Base-by-base conservation (phyloP, 2,797 vertebrate genomes). In the Epinephelus awoara region DNA sequence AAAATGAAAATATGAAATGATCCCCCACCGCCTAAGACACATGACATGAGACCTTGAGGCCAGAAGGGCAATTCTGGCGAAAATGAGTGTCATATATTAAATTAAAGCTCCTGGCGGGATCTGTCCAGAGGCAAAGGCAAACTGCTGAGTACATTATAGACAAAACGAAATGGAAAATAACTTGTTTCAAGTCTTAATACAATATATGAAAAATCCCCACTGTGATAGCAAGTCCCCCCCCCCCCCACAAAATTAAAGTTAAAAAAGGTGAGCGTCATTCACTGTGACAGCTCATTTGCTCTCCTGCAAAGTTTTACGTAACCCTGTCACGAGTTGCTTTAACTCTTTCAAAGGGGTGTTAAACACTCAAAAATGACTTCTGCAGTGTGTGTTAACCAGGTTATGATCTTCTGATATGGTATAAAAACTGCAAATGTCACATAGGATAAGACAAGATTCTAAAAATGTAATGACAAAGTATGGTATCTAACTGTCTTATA, bases 51-150 rank as follows among this genome's bases (percentile, higher is more conserved):
- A 85, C 75, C 86, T 84, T 70, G 29, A 57, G 83, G 81, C 79
- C 80, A 71, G 72, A 67, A 85, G 80, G 86, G 72, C 79, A 79
- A 89, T 62, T 75, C 67, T 65, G 52, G 49, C 12, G 9, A 85
- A 82, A 89, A 85, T 75, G 76, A 85, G 62, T 82, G 68, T 82
- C 80, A 50, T 67, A 79, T 87, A 89, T 90, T 85, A 81, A 88
- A 89, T 88, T 80, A 88, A 82, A 89, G 82, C 80, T 81, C 77
- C 52, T 63, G 76, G 75, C 77, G 77, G 76, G 71, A 83, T 82
- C 62, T 77, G 72, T 84, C 82, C 46, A 27, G 68, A 86, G 82
- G 75, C 65, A 55, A 74, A 68, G 66, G 34, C 58, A 19, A 65
- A 47, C 67, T 44, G 72, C 73, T 74, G 78, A 77, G 79, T 50